Evolutionary conservation across 1,140 invertebrate genomes (phyloP).

Genomic region (Prorops nasuta): DNA sequence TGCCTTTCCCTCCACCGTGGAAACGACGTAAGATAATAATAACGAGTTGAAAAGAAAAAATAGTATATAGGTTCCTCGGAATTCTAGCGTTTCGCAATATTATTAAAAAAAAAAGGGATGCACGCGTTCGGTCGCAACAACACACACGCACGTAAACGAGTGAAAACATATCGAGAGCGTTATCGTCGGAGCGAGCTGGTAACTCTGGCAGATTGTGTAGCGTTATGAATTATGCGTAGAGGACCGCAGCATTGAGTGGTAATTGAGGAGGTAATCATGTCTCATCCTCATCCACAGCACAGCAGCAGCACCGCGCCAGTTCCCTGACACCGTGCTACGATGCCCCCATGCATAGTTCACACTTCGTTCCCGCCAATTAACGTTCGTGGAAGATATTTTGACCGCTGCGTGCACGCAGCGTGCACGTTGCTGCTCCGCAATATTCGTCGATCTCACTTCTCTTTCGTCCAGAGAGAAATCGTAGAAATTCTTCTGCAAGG

Average conservation of each 20-base stretch:
- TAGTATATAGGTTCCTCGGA: too few relatives aligned
- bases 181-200: too few relatives aligned
- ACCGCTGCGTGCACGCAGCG: too few relatives aligned
- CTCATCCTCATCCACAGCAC: slow-evolving; percentile 41
- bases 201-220: too few relatives aligned
- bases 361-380: slow-evolving; percentile 36
- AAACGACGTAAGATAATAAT: slow-evolving; percentile 7
- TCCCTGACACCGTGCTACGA: slow-evolving; percentile 23
- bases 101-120: too few relatives aligned
- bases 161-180: too few relatives aligned
- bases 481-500: not conserved
- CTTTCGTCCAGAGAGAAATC: not conserved
- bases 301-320: not conserved
- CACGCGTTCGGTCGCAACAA: too few relatives aligned
- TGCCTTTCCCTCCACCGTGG: too few relatives aligned
- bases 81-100: too few relatives aligned
- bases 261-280: slow-evolving; percentile 48
- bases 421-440: too few relatives aligned
- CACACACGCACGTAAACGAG: too few relatives aligned
- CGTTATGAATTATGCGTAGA: slow-evolving; percentile 39
- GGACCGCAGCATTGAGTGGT: slow-evolving; percentile 41
- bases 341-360: slow-evolving; percentile 34
- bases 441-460: not conserved
- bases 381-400: slow-evolving; percentile 21
- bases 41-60: not conserved